Conservation (phyloP, 2,888 invertebrate genomes). For the Pristionchus japonicus region DNA sequence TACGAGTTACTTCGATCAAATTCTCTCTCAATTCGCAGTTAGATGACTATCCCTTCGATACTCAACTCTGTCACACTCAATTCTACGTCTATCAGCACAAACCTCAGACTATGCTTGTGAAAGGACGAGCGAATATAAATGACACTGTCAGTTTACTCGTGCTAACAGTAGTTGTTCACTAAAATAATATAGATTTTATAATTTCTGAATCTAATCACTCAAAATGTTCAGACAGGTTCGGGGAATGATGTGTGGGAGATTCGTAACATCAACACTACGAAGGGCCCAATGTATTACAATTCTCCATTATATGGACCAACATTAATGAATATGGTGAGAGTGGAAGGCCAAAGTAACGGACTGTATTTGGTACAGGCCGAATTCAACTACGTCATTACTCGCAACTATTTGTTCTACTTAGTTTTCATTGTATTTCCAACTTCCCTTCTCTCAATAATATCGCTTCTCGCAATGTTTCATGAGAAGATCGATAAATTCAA, state of each 20-base stretch:
- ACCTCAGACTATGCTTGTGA: not conserved
- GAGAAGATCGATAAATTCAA: slow-evolving; percentile 14
- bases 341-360: too few relatives aligned
- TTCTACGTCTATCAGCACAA: slow-evolving; percentile 34
- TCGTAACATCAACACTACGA: not conserved
- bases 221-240: too few relatives aligned
- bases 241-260: slow-evolving; percentile 1
- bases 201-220: too few relatives aligned
- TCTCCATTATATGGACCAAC: not conserved
- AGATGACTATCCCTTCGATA: slow-evolving; percentile 13
- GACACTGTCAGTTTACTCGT: not conserved
- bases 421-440: slow-evolving; percentile 16
- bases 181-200: too few relatives aligned
- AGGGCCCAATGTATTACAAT: not conserved
- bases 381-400: not conserved
- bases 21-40: not conserved
- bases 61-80: not conserved
- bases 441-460: slow-evolving; percentile 30
- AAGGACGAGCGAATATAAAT: not conserved
- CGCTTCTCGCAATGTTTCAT: slow-evolving; percentile 24
- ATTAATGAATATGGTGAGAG: not conserved
- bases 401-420: slow-evolving; percentile 22
- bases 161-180: not conserved
- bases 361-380: slow-evolving; percentile 4
- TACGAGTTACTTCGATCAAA: not conserved